A percentile compares a stretch with the other conserved stretches of the same genome.
These are phyloP conservation scores for Buathra laborator DNA, from an alignment of 2,888 invertebrate species.

Conservation along the genomic window DNA sequence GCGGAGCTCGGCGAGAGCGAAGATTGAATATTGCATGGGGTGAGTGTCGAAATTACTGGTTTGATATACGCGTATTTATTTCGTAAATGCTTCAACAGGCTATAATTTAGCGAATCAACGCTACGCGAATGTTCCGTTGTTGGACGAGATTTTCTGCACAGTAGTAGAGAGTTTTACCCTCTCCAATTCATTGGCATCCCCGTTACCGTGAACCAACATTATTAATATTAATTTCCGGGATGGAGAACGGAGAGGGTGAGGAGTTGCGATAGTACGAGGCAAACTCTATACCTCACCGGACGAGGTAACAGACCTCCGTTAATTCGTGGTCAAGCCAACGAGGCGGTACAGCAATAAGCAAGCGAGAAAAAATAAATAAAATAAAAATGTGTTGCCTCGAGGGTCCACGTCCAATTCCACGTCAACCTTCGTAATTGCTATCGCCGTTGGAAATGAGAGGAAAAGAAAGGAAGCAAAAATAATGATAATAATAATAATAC, in stretches of 20 bases:
- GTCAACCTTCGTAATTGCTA: conserved; percentile 43
- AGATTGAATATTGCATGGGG: background rate
- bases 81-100: conserved; percentile 2
- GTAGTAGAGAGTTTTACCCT: background rate
- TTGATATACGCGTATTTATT: conserved; percentile 1
- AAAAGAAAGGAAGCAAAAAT: background rate
- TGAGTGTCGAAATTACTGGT: conserved; percentile 10
- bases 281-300: conserved; percentile 4
- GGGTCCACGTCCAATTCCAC: conserved; percentile 16
- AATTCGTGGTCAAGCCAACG: conserved; percentile 47
- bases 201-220: conserved; percentile 25
- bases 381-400: conserved; percentile 6
- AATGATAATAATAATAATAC: background rate
- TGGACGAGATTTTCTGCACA: background rate
- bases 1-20: background rate
- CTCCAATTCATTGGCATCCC: background rate
- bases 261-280: background rate
- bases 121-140: background rate
- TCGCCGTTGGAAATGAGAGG: conserved; percentile 18
- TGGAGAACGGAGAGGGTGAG: no score
- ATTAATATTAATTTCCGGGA: conserved; percentile 50
- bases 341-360: conserved; percentile 53
- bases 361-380: conserved; percentile 15
- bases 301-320: conserved; percentile 3
- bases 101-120: conserved; percentile 3